Evolutionary conservation across 2,888 invertebrate species (phyloP), one percentile per base, ranked within the genome.

Genomic region (Thumatha senex): DNA sequence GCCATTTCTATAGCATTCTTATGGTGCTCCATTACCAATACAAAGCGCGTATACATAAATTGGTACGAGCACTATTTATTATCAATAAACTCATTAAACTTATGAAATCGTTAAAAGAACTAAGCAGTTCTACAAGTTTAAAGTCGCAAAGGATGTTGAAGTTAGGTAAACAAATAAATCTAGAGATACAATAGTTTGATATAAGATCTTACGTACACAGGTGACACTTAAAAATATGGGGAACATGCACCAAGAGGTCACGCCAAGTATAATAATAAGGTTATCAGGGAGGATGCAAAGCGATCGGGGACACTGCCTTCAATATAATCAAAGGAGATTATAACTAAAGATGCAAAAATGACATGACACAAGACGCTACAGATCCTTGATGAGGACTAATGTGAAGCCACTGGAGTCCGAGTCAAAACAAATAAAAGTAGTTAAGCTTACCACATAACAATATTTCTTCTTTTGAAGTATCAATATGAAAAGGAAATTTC

Each of bases 271-370:
- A 85, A 80, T 24, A 24, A 24, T 75, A 15, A 81, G 81, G 75
- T 84, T 76, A 67, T 80, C 63, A 72, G 87, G 89, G 82, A 78
- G 82, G 89, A 92, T 91, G 90, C 91, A 91, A 91, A 92, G 91
- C 91, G 80, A 85, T 88, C 89, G 89, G 91, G 91, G 91, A 89
- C 90, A 90, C 90, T 91, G 91, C 90, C 89, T 91, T 89, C 89
- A 90, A 86, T 88, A 85, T 85, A 90, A 89, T 82, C 88, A 88
- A 86, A 89, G 87, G 89, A 89, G 89, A 84, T 40, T 84, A 72
- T 73, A 67, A 70, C 75, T 74, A 76, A 78, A 72, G 69, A 80
- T 77, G 80, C 78, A 80, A 86, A 86, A 81, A 83, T 70, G 72
- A 82, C 79, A 84, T 77, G 74, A 81, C 81, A 82, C 78, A 79